Base-by-base conservation (phyloP, 1,140 invertebrate genomes). In the Leguminivora glycinivorella region DNA sequence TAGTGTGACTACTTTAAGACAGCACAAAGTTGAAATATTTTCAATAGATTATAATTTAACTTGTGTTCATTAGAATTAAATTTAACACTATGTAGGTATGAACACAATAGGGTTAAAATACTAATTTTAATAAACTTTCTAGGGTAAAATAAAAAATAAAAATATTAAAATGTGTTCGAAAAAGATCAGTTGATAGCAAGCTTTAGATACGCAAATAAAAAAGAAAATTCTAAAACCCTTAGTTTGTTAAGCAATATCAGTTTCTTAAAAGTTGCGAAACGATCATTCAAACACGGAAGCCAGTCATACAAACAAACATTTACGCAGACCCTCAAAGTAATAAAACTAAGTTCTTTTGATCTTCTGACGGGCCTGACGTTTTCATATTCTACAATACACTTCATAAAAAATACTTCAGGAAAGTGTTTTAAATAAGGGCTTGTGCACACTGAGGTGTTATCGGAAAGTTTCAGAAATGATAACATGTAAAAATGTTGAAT, bases 321-420 rank as follows among this genome's bases (percentile, higher is more conserved):
- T 63, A 4, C 5, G 26, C 58, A 63, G 58, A 26, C 4, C 26
- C n/a, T 63, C 58, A 29, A 29, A 26, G n/a, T 31, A 63, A 63
- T 29, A 63, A 25, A 58, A 58, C 25, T 29, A 63, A 63, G 19
- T 63, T 31, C 58, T 63, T 63, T 63, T 63, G 58, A 63, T 63
- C 58, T 63, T 29, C 17, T 17, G 25, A 63, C 58, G 34, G 58
- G 5, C 4, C 58, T 63, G 58, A 63, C 58, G 26, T 63, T 63
- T 63, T 63, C 25, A 63, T 31, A 63, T 63, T 29, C 26, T 29
- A 63, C 58, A 63, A 63, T 63, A 29, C 58, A 31, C 58, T 63
- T 63, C 58, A 63, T 14, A 31, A 63, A n/a, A 26, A 34, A 34
- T 34, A 34, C 58, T 63, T 63, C 58, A 63, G 17, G 10, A 63